Evolutionary conservation across 2,888 invertebrate genomes (phyloP), one percentile per base, ranked within the genome.

Genomic region (Beris morrisii): DNA sequence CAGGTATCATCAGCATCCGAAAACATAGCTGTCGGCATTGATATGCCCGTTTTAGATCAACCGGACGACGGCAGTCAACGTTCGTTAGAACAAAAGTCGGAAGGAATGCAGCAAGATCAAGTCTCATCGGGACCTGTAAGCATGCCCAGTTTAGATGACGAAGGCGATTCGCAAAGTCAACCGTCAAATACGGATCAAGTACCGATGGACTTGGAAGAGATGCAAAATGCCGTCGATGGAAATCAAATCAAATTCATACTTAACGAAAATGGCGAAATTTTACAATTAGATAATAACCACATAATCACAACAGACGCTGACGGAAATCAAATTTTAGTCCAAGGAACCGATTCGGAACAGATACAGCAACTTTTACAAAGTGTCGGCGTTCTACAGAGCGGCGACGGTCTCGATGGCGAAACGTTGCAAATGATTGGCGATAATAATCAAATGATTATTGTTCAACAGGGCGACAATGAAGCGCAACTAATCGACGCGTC

Each of bases 371-470:
- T 81, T 12, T 69, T 81, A 28, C 81, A 81, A 64, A 81, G 81
- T 67, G 81, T 81, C 1, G 81, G 81, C 4, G 80, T 81, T 1
- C 59, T 81, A 50, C 81, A 81, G 56, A 75, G 78, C 11, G 81
- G 81, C 31, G 81, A 81, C 31, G 77, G 80, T 11, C 70, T 81
- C 1, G 80, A 80, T 63, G 81, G 81, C 45, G 81, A 81, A 71
- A 80, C 81, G 5, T 71, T 81, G 3, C 81, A 81, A 73, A 81
- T 81, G 81, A 79, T 81, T 74, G 80, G 79, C 46, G 81, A 81
- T 50, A 79, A 77, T 69, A 80, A 76, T 68, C 80, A 80, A 45
- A 81, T 81, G 72, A 81, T 81, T 76, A 79, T 81, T 4, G 77
- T 81, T 28, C 81, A 81, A 13, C 80, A 80, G 68, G 80, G 79